Base-by-base conservation (phyloP, 2,797 vertebrate species). In the Selene dorsalis region DNA sequence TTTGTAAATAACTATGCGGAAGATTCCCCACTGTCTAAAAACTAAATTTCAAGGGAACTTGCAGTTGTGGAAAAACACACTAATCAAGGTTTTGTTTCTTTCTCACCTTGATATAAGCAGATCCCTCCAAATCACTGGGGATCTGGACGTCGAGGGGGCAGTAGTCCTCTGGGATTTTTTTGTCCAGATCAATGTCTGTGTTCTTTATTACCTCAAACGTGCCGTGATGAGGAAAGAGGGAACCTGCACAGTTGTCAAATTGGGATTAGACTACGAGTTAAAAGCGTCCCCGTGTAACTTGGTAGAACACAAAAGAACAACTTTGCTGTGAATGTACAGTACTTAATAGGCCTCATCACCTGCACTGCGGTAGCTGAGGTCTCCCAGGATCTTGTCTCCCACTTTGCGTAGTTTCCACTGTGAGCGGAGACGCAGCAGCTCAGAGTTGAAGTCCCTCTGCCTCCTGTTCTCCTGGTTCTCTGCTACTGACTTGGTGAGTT, bases 201-300 rank as follows among this genome's bases (percentile, higher is more conserved):
- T 99, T 99, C 93, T 99, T 99, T 89, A 99, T 97, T 62, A 99
- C 98, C 89, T 99, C 98, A 91, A 99, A 99, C 0, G 97, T 99
- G 56, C 97, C 98, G 0, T 98, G 97, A 88, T 99, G 98, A 80
- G 97, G 97, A 87, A 99, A 99, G 65, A 99, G 94, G 38, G 98
- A 99, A 4, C 98, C 98, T 99, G 84, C 5, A 57, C 0, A 50
- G 43, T 0, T 3, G 14, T 57, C 18, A 66, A 28, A 64, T 18
- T 4, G 28, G 24, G 6, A 10, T 38, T 16, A 68, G 0, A 56
- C 14, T 24, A 43, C 45, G 10, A 26, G 6, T 41, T 35, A 18
- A 47, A 62, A 26, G 17, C 12, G 18, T 14, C 3, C 0, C 24
- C 0, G 1, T 4, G 17, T 59, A 20, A 48, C 10, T 66, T 39